phyloP scores from a whole-genome alignment of 2,797 vertebrate genomes.

The Molothrus ater region DNA sequence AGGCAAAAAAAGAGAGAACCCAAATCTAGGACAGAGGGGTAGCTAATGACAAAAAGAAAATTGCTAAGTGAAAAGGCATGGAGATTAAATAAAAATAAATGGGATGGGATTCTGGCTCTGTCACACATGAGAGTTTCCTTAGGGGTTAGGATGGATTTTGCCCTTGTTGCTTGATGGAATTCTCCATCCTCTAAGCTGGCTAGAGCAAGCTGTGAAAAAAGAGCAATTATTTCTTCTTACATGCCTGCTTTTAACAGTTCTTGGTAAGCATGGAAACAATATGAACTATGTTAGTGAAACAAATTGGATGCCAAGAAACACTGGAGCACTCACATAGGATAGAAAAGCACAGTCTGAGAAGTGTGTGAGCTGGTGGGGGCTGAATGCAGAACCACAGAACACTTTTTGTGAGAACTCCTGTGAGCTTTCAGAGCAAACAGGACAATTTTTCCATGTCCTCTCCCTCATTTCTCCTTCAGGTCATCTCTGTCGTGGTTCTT shows the following conservation, averaged over 20 bases:
- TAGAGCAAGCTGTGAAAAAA: neutral
- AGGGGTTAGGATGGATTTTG: neutral
- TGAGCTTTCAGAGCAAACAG: neutral
- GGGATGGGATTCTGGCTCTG: neutral
- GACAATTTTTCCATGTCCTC: neutral
- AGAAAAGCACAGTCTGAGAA: neutral
- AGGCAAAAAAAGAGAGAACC: neutral
- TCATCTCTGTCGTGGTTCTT: neutral
- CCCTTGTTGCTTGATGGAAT: neutral
- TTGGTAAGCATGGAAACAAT: neutral
- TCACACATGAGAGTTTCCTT: neutral
- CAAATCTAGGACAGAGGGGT: neutral
- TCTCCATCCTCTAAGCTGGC: neutral
- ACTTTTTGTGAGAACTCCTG: neutral
- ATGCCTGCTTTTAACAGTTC: neutral
- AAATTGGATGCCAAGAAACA: neutral
- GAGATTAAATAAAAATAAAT: conserved; percentile 7
- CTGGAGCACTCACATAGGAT: neutral
- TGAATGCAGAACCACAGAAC: neutral
- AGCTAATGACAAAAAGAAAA: neutral
- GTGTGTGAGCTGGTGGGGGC: neutral
- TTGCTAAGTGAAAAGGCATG: neutral
- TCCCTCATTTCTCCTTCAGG: neutral
- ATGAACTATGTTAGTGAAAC: neutral
- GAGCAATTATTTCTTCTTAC: neutral